These are phyloP conservation scores for Ganaspis sp. DNA, from an alignment of 1,140 invertebrate species.

Conservation along the genomic window DNA sequence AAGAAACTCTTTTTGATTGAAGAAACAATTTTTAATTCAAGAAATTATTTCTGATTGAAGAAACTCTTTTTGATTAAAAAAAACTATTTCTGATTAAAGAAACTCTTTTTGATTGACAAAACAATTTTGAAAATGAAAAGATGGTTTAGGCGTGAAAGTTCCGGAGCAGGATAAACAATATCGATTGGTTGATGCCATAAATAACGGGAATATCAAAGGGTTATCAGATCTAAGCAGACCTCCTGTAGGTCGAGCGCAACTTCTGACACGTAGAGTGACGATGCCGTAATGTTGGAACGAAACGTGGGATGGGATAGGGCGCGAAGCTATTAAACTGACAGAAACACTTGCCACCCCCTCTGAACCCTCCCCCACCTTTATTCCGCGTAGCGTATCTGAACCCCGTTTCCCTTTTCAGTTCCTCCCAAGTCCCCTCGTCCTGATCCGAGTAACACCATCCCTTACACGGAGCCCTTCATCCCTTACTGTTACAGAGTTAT, in stretches of 20 bases:
- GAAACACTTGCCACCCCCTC: constrained; percentile 76
- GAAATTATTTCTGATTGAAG: constrained; percentile 49
- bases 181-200: constrained; percentile 49
- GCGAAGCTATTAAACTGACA: constrained; percentile 78
- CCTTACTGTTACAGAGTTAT: constrained; percentile 63
- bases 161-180: neutral
- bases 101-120: neutral
- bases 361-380: constrained; percentile 40
- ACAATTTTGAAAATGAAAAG: constrained; percentile 18
- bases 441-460: constrained; percentile 52
- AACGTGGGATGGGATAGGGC: constrained; percentile 55
- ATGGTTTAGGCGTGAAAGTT: neutral
- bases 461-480: constrained; percentile 58
- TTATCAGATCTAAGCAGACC: constrained; percentile 70
- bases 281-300: constrained; percentile 69
- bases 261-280: constrained; percentile 74
- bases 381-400: constrained; percentile 15
- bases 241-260: constrained; percentile 63
- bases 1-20: no score
- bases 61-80: constrained; percentile 21
- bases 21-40: no score
- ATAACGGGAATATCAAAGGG: constrained; percentile 69
- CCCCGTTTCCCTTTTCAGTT: constrained; percentile 42
- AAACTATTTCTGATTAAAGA: neutral
- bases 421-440: constrained; percentile 35